Evolutionary conservation across 1,140 invertebrate species (phyloP), one percentile per base, ranked within the genome.

Genomic region (Acyrthosiphon pisum): DNA sequence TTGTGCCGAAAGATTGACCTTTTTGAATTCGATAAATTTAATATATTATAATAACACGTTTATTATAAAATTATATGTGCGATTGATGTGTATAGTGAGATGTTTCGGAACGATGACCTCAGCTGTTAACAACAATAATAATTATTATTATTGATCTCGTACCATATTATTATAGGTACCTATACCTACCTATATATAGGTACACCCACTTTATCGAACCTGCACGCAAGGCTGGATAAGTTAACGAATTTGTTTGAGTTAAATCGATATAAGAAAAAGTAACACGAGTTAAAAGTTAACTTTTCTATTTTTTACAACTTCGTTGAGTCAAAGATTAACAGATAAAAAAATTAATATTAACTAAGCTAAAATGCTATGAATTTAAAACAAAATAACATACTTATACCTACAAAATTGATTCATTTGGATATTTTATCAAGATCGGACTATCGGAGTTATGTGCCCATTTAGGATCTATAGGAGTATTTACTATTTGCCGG

Each of bases 91-190:
- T 18, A n/a, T 18, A 76, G 60, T 76, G 60, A 76, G 60, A 76
- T 76, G 60, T 76, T 76, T 76, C 60, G 60, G 60, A 76, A 76
- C 60, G 60, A n/a, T 76, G 60, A 76, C 60, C 60, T 76, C 60
- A n/a, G 60, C n/a, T 35, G 60, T 76, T 76, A 76, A n/a, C 60
- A 76, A n/a, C 60, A 35, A 30, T 50, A 50, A 50, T 50, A 6
- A 53, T 53, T 22, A 76, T n/a, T 22, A 76, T n/a, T 76, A 76
- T 76, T 76, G 60, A 35, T n/a, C 60, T n/a, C 60, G 14, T 35
- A 76, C 60, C 60, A n/a, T 76, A 76, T 76, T 18, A 76, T 76
- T 76, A 76, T 68, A 68, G 30, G 60, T 4, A n/a, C 11, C 60
- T 68, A n/a, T n/a, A 53, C 53, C 0, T 56, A 26, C 8, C 26